phyloP scores from a whole-genome alignment of 2,888 invertebrate species.

The Polietes domitor region DNA sequence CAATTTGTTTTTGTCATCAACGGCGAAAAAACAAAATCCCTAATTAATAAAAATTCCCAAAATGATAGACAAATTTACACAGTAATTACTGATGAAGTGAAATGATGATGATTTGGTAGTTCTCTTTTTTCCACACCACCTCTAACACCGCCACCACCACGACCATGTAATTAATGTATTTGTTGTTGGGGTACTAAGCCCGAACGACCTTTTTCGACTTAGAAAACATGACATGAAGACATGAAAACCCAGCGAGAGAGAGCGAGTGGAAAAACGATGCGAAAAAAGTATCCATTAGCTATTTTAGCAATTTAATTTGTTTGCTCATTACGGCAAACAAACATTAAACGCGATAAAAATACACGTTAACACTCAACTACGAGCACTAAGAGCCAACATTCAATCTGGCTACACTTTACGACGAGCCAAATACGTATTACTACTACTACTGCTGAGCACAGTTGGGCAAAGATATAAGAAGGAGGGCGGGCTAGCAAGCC shows the following conservation, averaged over 20 bases:
- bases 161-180: no score
- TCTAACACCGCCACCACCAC: no score
- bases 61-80: constrained; percentile 30
- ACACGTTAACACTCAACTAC: background rate
- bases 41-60: constrained; percentile 8
- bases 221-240: background rate
- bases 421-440: background rate
- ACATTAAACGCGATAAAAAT: constrained; percentile 27
- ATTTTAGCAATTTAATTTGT: constrained; percentile 19
- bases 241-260: background rate
- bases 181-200: background rate
- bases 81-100: constrained; percentile 12
- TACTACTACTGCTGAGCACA: background rate
- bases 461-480: background rate
- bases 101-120: background rate
- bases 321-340: constrained; percentile 32
- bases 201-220: no score
- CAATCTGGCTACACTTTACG: constrained; percentile 11
- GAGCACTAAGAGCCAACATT: background rate
- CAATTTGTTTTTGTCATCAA: background rate
- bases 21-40: background rate
- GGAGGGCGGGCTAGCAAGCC: background rate
- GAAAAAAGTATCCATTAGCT: constrained; percentile 15
- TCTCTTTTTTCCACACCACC: background rate
- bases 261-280: background rate